Evolutionary conservation across 2,888 invertebrate species (phyloP), one percentile per base, ranked within the genome.

Genomic region (Dynastes hyllus): DNA sequence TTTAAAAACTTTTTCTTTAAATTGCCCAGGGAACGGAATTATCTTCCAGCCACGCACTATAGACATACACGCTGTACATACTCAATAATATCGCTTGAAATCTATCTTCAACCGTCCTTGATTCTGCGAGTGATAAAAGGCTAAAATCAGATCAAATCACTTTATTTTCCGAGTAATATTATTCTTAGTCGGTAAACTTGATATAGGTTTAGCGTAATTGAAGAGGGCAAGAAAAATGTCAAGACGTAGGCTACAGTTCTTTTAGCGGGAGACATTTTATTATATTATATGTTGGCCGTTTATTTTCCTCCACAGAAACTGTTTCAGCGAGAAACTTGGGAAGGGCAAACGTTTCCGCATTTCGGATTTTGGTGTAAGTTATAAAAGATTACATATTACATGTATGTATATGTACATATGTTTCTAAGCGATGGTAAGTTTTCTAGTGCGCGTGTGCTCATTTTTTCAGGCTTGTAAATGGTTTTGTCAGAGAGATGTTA

Each of bases 171-270:
- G 8, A 58, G 58, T 73, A 58, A 58, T 73, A 73, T 73, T 73
- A 73, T 73, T 61, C 73, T 73, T 73, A 73, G 73, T 73, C 73
- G 37, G 58, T 58, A 73, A 73, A 61, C 40, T 73, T 73, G 73
- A 73, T 73, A 58, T 73, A 73, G 73, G 73, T 73, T 40, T 13
- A 40, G 22, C 58, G 73, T 73, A 73, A 73, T 73, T 73, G 73
- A 73, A 73, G 58, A 73, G 58, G 73, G 37, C 58, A 58, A 73
- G 73, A 73, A 73, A 73, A 73, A 73, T 61, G 73, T 73, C 73
- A 73, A 40, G 58, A 58, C 58, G 73, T 27, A 73, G 73, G 37
- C 58, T 73, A 58, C 58, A 40, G 73, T 11, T 40, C 37, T 22
- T 58, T 40, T 51, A 1, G 55, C 22, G 51, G 29, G 29, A 61